These are phyloP conservation scores for Ceratina calcarata DNA, from an alignment of 1,140 invertebrate species.

Conservation along the genomic window DNA sequence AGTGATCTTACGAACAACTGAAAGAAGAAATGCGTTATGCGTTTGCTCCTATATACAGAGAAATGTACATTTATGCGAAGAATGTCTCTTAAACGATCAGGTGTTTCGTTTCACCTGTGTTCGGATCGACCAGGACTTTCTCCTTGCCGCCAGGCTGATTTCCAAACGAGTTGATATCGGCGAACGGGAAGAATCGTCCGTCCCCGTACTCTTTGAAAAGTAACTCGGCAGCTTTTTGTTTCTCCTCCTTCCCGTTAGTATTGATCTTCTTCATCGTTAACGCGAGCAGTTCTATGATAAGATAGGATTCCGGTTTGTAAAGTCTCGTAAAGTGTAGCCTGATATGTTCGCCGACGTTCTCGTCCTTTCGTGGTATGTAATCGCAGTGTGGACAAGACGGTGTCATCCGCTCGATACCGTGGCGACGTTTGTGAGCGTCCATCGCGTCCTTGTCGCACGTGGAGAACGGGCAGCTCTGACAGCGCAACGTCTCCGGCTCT, in stretches of 20 bases:
- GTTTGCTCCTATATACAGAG: constrained; percentile 28
- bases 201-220: constrained; percentile 76
- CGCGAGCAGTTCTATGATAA: constrained; percentile 82
- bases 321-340: constrained; percentile 88
- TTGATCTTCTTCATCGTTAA: constrained; percentile 77
- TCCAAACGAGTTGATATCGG: constrained; percentile 50
- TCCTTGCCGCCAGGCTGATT: constrained; percentile 70
- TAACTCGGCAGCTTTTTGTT: constrained; percentile 66
- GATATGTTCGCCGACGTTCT: constrained; percentile 89
- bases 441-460: constrained; percentile 87
- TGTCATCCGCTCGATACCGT: constrained; percentile 84
- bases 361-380: constrained; percentile 88
- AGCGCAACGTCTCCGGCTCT: constrained; percentile 79
- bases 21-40: neutral
- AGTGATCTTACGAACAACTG: constrained; percentile 12
- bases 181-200: constrained; percentile 71
- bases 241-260: constrained; percentile 66
- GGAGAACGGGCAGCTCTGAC: constrained; percentile 89
- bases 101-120: constrained; percentile 80
- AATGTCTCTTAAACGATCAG: constrained; percentile 21
- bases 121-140: constrained; percentile 81
- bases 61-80: constrained; percentile 15
- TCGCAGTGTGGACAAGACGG: constrained; percentile 90
- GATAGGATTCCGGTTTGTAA: constrained; percentile 83
- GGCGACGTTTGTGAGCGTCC: constrained; percentile 88